A percentile compares a stretch with the other conserved stretches of the same genome.
phyloP scores from a whole-genome alignment of 2,113 vertebrate species.

The Fulmarus glacialis region DNA sequence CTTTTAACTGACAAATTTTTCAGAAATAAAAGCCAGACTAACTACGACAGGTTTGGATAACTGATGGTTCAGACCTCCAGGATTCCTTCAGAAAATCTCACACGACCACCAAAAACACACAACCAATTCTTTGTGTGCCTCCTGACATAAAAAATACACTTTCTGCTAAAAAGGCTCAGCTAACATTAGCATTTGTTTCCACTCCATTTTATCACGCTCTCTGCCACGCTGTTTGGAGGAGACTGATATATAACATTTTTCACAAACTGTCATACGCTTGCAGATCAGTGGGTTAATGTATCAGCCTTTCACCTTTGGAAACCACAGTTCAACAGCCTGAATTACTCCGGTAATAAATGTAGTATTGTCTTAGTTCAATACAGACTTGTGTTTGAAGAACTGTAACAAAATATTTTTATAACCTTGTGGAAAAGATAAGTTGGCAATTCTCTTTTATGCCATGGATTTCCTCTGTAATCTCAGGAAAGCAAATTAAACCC shows the following conservation, averaged over 20 bases:
- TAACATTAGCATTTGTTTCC: neutral
- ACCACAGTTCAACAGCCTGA: conserved; percentile 41
- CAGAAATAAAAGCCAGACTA: neutral
- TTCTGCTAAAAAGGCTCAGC: neutral
- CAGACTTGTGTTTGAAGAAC: conserved; percentile 21
- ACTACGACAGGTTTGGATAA: neutral
- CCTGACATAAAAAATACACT: neutral
- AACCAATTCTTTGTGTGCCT: neutral
- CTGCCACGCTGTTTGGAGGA: neutral
- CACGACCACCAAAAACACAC: neutral
- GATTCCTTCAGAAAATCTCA: neutral
- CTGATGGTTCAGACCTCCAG: conserved; percentile 3
- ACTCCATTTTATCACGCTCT: neutral
- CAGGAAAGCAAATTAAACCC: conserved; percentile 21
- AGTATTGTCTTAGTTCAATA: conserved; percentile 24
- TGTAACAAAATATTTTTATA: conserved; percentile 57
- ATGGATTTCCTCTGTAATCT: neutral
- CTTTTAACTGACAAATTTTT: neutral
- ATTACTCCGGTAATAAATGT: conserved; percentile 34
- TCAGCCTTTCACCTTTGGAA: conserved; percentile 57
- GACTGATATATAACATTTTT: neutral
- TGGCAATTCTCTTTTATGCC: conserved; percentile 31
- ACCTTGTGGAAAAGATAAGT: conserved; percentile 35
- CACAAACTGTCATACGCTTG: neutral
- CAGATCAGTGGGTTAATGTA: conserved; percentile 42